Evolutionary conservation across 2,113 vertebrate species (phyloP), one percentile per base, ranked within the genome.

Genomic region (Phoxinus phoxinus): DNA sequence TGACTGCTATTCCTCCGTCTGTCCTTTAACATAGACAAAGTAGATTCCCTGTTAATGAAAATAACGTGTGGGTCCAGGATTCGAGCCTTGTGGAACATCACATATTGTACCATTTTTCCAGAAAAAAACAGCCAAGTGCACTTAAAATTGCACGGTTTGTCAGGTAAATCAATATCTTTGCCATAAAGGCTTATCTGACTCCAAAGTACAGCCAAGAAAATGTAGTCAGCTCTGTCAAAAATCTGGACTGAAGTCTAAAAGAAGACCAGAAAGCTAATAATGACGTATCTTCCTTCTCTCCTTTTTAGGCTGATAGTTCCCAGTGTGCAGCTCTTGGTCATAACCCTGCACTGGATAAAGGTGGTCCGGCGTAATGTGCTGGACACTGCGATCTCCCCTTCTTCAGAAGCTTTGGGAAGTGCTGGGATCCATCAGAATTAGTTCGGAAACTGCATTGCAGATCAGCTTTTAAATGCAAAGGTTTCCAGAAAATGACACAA

Each of bases 341-440:
- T 93, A 86, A 93, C 90, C 85, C 91, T 93, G 92, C 84, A 83
- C 79, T 92, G 90, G 90, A 86, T 93, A 46, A 90, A 90, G 89
- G 88, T 88, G 27, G 81, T 92, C 72, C 94, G 91, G 93, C 85
- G 76, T 84, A 91, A 87, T 79, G 84, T 92, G 77, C 86, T 93
- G 87, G 90, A 92, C 83, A 91, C 90, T 23, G 25, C 86, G 53
- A 90, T 93, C 85, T 83, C 86, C 2, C 91, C 19, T 87, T 92
- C 46, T 92, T 90, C 76, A 87, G 71, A 76, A 93, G 92, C 72
- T 21, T 89, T 81, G 90, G 90, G 58, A 90, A 88, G 72, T 90
- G 91, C 86, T 93, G 86, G 32, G 87, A 48, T 58, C 81, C 72
- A 90, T 94, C 59, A 78, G 48, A 56, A 86, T 93, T 61, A 83